Percentiles rank a stretch among this genome's conserved stretches.
These are phyloP conservation scores for Dinothrombium tinctorium DNA, from an alignment of 1,140 invertebrate species.

Conservation along the genomic window DNA sequence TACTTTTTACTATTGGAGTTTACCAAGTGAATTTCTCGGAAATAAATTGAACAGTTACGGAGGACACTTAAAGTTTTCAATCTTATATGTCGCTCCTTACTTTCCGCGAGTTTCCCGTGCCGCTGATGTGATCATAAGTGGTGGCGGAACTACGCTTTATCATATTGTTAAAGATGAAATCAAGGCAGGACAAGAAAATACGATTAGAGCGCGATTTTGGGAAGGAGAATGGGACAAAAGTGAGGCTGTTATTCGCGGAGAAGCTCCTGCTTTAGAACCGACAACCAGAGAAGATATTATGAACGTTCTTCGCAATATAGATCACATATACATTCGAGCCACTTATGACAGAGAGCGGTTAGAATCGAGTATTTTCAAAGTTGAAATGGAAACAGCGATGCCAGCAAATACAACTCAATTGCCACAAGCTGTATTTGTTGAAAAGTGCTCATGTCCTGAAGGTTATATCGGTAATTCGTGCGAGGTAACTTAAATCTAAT, in stretches of 20 bases:
- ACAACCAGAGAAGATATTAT: constrained; percentile 73
- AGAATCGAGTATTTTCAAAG: constrained; percentile 17
- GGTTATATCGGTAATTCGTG: constrained; percentile 68
- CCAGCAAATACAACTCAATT: constrained; percentile 26
- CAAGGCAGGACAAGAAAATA: constrained; percentile 26
- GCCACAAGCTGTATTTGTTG: constrained; percentile 33
- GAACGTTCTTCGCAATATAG: constrained; percentile 62
- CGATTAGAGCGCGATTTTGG: constrained; percentile 39
- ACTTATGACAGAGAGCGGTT: constrained; percentile 16
- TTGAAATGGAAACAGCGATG: constrained; percentile 57
- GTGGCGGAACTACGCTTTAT: constrained; percentile 13
- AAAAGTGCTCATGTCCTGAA: constrained; percentile 61
- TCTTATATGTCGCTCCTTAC: constrained; percentile 35
- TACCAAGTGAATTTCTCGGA: constrained; percentile 16
- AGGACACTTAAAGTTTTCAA: constrained; percentile 37
- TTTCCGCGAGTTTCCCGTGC: constrained; percentile 23
- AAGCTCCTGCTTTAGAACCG: constrained; percentile 25
- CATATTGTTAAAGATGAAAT: constrained; percentile 13
- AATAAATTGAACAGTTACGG: constrained; percentile 45
- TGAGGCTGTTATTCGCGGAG: constrained; percentile 18
- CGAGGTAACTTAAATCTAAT: constrained; percentile 21
- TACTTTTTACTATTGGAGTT: constrained; percentile 16
- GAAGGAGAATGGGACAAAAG: constrained; percentile 41
- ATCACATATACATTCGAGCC: constrained; percentile 50
- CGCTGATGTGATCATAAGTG: constrained; percentile 44